Conservation (phyloP, 2,888 invertebrate species). For the Agrilus cyanescens region DNA sequence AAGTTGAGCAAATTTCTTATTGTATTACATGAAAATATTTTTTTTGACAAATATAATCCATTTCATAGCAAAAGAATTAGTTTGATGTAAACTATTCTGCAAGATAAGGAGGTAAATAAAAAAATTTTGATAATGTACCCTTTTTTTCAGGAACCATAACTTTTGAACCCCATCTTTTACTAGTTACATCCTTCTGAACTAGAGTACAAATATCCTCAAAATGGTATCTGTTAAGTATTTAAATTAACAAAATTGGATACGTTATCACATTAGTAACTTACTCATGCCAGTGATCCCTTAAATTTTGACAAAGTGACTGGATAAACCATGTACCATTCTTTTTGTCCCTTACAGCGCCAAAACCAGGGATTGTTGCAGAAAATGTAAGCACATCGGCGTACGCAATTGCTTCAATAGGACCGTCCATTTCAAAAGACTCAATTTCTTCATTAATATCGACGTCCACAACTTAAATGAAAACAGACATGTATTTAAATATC, state of each 20-base stretch:
- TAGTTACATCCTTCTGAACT: slow-evolving; percentile 17
- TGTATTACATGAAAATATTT: no score
- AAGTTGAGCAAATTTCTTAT: no score
- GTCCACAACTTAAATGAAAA: slow-evolving; percentile 7
- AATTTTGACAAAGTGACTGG: slow-evolving; percentile 26
- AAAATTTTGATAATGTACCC: slow-evolving; percentile 12
- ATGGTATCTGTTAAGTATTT: slow-evolving; percentile 19
- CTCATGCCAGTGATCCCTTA: slow-evolving; percentile 19
- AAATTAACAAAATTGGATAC: neutral
- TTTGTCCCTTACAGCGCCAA: slow-evolving; percentile 27
- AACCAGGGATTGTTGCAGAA: slow-evolving; percentile 30
- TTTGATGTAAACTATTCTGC: no score
- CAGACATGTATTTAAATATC: no score
- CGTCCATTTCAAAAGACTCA: slow-evolving; percentile 15
- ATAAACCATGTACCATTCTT: slow-evolving; percentile 31
- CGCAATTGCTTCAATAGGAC: slow-evolving; percentile 14
- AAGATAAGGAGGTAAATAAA: slow-evolving; percentile 7
- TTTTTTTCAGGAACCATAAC: slow-evolving; percentile 9
- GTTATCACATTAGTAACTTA: slow-evolving; percentile 12
- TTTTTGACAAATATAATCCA: no score
- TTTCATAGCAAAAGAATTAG: no score
- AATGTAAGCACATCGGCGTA: slow-evolving; percentile 26
- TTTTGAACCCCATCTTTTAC: slow-evolving; percentile 18
- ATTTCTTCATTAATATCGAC: slow-evolving; percentile 3
- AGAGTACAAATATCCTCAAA: slow-evolving; percentile 26